Conservation (phyloP, 2,113 vertebrate species). For the Cynocephalus volans region DNA sequence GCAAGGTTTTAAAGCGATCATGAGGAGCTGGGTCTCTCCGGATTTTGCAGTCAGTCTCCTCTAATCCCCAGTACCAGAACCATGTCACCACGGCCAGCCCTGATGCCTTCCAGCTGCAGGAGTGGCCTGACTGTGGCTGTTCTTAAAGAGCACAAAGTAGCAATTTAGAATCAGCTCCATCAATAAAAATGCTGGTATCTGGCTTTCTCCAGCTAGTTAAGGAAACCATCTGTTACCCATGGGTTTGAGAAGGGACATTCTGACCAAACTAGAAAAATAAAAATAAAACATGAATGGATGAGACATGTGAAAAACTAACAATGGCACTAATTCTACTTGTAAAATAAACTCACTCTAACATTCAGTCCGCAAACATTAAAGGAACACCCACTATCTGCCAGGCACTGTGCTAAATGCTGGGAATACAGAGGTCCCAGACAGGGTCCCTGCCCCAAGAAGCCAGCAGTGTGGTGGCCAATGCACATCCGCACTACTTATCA, state of each 20-base stretch:
- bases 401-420: background rate
- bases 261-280: slow-evolving; percentile 1
- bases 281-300: background rate
- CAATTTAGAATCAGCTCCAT: slow-evolving; percentile 43
- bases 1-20: background rate
- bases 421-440: background rate
- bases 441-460: background rate
- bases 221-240: slow-evolving; percentile 62
- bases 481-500: too few species aligned
- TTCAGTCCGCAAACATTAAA: background rate
- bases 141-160: slow-evolving; percentile 39
- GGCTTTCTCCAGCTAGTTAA: slow-evolving; percentile 49
- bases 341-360: background rate
- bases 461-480: background rate
- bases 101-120: slow-evolving; percentile 54
- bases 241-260: background rate
- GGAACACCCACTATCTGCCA: background rate
- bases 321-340: background rate
- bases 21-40: background rate
- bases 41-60: background rate
- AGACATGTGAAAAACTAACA: slow-evolving; percentile 12
- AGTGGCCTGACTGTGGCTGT: background rate
- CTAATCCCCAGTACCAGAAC: background rate
- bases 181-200: slow-evolving; percentile 41
- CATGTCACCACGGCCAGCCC: background rate